Conservation (phyloP, 92 coral and sea anemone species). For the Micromussa lordhowensis region DNA sequence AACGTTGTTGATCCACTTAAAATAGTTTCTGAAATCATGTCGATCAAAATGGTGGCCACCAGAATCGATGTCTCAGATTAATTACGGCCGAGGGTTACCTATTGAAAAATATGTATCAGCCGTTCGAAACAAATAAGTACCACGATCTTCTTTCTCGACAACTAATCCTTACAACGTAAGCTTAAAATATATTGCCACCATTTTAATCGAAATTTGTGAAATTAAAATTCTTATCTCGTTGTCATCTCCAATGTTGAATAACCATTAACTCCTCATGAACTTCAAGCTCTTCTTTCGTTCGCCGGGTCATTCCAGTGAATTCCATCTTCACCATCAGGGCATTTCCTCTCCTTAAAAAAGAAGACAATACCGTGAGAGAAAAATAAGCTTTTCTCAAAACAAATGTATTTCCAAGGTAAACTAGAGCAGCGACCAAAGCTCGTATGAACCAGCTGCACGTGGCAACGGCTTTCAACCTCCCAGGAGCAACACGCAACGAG, state of each 20-base stretch:
- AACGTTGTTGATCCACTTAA: background rate
- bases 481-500: background rate
- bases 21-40: background rate
- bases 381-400: background rate
- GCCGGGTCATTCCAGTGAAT: too few species aligned
- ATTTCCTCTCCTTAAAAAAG: background rate
- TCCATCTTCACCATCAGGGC: background rate
- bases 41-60: background rate
- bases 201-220: too few species aligned
- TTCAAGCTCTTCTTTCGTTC: background rate
- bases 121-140: too few species aligned
- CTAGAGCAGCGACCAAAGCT: background rate
- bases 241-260: too few species aligned
- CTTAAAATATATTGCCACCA: too few species aligned
- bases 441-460: background rate
- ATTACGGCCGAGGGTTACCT: background rate
- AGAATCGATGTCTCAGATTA: too few species aligned
- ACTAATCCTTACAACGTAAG: too few species aligned
- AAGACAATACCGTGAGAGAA: background rate
- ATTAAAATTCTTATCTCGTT: background rate
- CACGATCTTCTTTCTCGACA: too few species aligned
- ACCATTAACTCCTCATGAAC: background rate
- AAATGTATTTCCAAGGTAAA: too few species aligned
- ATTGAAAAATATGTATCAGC: too few species aligned
- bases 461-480: background rate